Evolutionary conservation across 92 coral and sea anemone genomes (phyloP).

Genomic region (Porites cylindrica): DNA sequence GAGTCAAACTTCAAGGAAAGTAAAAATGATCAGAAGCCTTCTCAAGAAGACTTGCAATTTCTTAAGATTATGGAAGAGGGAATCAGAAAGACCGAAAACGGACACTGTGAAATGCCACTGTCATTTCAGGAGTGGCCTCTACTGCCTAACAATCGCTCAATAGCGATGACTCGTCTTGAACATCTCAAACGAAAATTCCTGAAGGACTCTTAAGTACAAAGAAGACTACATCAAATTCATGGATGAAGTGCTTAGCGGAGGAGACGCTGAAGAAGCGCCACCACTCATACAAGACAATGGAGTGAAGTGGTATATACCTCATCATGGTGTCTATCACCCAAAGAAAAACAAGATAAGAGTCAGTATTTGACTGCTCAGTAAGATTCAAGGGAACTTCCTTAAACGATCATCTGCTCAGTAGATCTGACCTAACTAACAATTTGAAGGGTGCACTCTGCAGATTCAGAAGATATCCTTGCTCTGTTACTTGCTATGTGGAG

Average conservation of each 20-base stretch:
- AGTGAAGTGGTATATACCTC: conserved; percentile 40
- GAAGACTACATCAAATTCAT: conserved; percentile 37
- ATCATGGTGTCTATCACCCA: conserved; percentile 34
- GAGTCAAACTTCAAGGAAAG: too few species aligned
- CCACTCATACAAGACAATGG: neutral
- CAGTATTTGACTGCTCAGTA: conserved; percentile 19
- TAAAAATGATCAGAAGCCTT: neutral
- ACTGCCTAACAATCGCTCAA: conserved; percentile 15
- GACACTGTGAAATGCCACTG: conserved; percentile 15
- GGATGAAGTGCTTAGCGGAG: conserved; percentile 21
- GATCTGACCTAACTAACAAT: conserved; percentile 36
- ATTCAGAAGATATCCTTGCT: neutral
- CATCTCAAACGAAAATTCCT: conserved; percentile 29
- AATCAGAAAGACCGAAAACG: too few species aligned
- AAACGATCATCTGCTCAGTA: conserved; percentile 34
- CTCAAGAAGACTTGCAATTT: conserved; percentile 11
- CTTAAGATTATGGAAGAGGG: neutral
- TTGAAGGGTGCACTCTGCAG: conserved; percentile 1
- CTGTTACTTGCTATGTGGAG: conserved; percentile 30
- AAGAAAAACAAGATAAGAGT: conserved; percentile 45
- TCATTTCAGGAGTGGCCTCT: conserved; percentile 29
- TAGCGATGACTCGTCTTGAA: conserved; percentile 12
- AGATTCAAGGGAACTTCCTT: conserved; percentile 33
- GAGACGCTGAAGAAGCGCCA: conserved; percentile 27
- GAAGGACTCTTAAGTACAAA: conserved; percentile 24